Evolutionary conservation across 2,797 vertebrate species (phyloP), one percentile per base, ranked within the genome.

Genomic region (Pteropus rufus): DNA sequence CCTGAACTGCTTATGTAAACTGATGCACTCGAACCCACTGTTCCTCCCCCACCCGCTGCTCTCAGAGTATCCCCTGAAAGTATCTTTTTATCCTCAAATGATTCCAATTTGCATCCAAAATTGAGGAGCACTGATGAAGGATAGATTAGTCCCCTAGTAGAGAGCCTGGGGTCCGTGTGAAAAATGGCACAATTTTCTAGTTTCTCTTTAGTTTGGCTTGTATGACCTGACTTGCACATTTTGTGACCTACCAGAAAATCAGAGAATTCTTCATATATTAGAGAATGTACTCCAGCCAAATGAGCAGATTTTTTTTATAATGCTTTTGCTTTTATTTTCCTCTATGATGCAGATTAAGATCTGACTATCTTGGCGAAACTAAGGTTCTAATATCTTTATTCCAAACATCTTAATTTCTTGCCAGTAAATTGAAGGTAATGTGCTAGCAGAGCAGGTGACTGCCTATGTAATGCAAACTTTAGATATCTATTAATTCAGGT

Each of bases 401-500:
- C 93, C 64, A 62, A 29, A n/a, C 58, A 29, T n/a, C 65, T 72
- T 91, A 56, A 82, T 93, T 89, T 95, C 52, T 77, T 93, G 34
- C 21, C 69, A 69, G 21, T 64, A 94, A 90, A 91, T 52, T 77
- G 69, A 88, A 90, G 60, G n/a, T 56, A n/a, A 82, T 36, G 24
- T 46, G 12, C 54, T 46, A 60, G 41, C 26, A 94, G 60, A 79
- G 39, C 31, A 81, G 49, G 31, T n/a, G 24, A n/a, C 54, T 58
- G 29, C 56, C 31, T 77, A 21, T 60, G 41, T 56, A 49, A 75
- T 5, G 7, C 26, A 95, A 77, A 79, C 31, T 92, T 23, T 31
- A 70, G 39, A 54, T 95, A 72, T 64, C 12, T 46, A 52, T 69
- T 69, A 82, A 67, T 65, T 69, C 29, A 93, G 64, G 67, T 65